phyloP scores from a whole-genome alignment of 2,888 invertebrate species.

The Mechanitis mazaeus region DNA sequence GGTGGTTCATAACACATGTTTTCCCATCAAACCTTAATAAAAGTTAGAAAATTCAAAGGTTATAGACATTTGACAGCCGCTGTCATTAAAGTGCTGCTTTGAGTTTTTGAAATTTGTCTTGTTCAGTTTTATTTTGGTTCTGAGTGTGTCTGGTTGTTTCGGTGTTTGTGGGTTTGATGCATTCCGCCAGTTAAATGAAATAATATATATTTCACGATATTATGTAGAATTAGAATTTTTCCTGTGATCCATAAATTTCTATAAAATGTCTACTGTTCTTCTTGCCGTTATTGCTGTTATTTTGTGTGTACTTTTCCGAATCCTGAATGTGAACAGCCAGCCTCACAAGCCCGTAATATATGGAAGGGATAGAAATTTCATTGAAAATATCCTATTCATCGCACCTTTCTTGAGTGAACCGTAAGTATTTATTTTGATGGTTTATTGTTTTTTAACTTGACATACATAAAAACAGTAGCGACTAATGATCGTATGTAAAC shows the following conservation, averaged over 20 bases:
- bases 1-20: not conserved
- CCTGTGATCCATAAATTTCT: slow-evolving; percentile 27
- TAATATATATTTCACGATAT: slow-evolving; percentile 40
- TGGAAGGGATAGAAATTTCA: slow-evolving; percentile 85
- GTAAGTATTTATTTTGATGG: slow-evolving; percentile 78
- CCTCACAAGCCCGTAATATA: slow-evolving; percentile 86
- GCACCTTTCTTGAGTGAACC: slow-evolving; percentile 87
- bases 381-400: slow-evolving; percentile 86
- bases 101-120: slow-evolving; percentile 8
- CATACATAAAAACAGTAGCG: slow-evolving; percentile 6
- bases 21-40: not conserved
- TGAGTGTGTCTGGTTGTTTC: slow-evolving; percentile 25
- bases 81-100: slow-evolving; percentile 11
- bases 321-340: slow-evolving; percentile 89
- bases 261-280: slow-evolving; percentile 86
- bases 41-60: not conserved
- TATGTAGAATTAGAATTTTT: slow-evolving; percentile 50
- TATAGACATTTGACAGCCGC: slow-evolving; percentile 12
- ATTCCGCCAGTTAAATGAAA: slow-evolving; percentile 33
- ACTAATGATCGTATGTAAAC: not conserved
- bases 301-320: slow-evolving; percentile 87
- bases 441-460: slow-evolving; percentile 18
- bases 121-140: slow-evolving; percentile 18
- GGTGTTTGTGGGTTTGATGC: slow-evolving; percentile 37
- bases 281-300: slow-evolving; percentile 88